Conservation (phyloP, 2,888 invertebrate genomes). For the Leptothorax acervorum region DNA sequence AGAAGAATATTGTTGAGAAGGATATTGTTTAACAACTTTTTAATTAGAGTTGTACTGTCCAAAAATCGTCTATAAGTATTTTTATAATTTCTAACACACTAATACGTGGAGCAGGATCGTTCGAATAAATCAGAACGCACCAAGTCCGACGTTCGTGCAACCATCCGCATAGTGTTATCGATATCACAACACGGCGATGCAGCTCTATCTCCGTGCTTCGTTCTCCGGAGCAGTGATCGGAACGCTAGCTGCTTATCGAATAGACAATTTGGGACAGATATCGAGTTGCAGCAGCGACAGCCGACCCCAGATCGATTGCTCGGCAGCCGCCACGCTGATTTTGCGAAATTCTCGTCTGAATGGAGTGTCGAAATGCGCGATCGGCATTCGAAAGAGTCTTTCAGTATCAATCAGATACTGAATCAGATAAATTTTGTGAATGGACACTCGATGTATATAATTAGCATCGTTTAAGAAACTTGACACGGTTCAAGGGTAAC, state of each 20-base stretch:
- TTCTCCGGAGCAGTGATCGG: conserved; percentile 14
- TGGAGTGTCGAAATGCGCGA: not conserved
- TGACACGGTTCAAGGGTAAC: conserved; percentile 30
- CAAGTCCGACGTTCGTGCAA: conserved; percentile 7
- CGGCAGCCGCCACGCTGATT: not conserved
- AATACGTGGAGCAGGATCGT: not conserved
- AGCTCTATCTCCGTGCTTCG: not conserved
- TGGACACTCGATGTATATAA: not conserved
- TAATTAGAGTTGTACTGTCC: not conserved
- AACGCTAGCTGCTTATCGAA: conserved; percentile 17
- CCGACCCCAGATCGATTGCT: not conserved
- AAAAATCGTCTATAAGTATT: not conserved
- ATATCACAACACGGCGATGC: conserved; percentile 3
- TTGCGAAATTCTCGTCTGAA: conserved; percentile 18
- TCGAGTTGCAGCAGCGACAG: not conserved
- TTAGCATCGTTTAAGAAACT: conserved; percentile 4
- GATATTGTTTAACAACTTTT: not conserved
- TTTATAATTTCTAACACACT: not conserved
- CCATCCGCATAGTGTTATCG: not conserved
- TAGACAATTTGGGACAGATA: conserved; percentile 14
- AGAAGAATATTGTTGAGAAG: too few species aligned
- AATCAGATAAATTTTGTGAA: not conserved
- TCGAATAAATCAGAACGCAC: not conserved
- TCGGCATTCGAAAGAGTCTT: conserved; percentile 20
- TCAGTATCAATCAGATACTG: not conserved